Conservation (phyloP, 2,113 vertebrate species). For the Amazona vittata region DNA sequence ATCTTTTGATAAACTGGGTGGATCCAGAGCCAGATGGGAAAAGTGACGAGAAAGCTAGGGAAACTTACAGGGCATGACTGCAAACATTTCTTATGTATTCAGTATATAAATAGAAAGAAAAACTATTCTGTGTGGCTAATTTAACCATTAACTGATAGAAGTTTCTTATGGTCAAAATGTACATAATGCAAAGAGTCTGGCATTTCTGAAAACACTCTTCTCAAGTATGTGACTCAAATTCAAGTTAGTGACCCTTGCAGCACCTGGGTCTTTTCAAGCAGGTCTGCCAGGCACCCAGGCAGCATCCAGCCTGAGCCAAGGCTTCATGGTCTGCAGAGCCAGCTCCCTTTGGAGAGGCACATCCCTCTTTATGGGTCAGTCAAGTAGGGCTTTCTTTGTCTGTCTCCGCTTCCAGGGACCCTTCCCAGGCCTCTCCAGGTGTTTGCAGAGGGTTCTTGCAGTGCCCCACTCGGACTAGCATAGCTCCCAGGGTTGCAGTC, state of each 20-base stretch:
- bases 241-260: not conserved
- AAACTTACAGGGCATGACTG: not conserved
- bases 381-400: not conserved
- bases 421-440: not conserved
- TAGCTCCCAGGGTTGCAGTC: not conserved
- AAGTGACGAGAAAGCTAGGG: not conserved
- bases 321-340: not conserved
- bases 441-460: not conserved
- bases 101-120: not conserved
- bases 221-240: not conserved
- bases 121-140: not conserved
- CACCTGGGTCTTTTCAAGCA: not conserved
- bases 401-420: not conserved
- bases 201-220: not conserved
- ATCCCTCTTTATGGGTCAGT: not conserved
- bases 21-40: not conserved
- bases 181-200: not conserved
- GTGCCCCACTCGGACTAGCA: not conserved
- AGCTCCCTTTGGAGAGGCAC: not conserved
- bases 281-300: not conserved
- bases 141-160: not conserved
- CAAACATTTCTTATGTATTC: not conserved
- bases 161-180: not conserved
- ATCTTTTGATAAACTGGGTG: not conserved
- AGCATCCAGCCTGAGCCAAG: accelerated